Evolutionary conservation across 2,888 invertebrate species (phyloP).

Genomic region (Calameuta idolon): DNA sequence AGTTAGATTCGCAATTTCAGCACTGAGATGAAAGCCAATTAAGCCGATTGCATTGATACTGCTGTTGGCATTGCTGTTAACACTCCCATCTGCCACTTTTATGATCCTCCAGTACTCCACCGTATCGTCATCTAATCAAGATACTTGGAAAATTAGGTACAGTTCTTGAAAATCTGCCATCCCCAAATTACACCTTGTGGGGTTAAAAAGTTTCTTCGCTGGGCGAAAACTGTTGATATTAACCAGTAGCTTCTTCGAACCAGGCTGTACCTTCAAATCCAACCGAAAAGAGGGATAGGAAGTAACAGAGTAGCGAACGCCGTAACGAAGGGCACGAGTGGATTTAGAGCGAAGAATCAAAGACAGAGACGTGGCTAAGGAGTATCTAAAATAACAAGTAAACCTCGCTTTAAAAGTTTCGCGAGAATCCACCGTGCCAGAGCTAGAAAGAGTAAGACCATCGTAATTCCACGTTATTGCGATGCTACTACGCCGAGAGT

Average conservation of each 20-base stretch:
- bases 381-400: background rate
- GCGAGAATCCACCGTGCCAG: background rate
- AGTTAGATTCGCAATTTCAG: slow-evolving; percentile 35
- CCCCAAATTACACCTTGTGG: background rate
- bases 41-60: slow-evolving; percentile 27
- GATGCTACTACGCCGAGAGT: slow-evolving; percentile 1
- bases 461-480: slow-evolving; percentile 8
- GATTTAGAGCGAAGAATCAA: background rate
- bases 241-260: background rate
- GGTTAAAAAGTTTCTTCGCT: background rate
- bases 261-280: background rate
- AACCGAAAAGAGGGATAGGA: background rate
- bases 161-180: background rate
- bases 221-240: background rate
- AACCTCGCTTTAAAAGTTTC: background rate
- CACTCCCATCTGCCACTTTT: background rate
- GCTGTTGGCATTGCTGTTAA: background rate
- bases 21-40: slow-evolving; percentile 41
- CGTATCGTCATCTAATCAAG: slow-evolving; percentile 31
- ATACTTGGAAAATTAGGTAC: slow-evolving; percentile 38
- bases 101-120: background rate
- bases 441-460: slow-evolving; percentile 7
- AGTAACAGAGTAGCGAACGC: background rate
- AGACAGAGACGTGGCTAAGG: background rate
- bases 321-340: background rate